phyloP scores from a whole-genome alignment of 2,113 vertebrate genomes.

The Limanda limanda region DNA sequence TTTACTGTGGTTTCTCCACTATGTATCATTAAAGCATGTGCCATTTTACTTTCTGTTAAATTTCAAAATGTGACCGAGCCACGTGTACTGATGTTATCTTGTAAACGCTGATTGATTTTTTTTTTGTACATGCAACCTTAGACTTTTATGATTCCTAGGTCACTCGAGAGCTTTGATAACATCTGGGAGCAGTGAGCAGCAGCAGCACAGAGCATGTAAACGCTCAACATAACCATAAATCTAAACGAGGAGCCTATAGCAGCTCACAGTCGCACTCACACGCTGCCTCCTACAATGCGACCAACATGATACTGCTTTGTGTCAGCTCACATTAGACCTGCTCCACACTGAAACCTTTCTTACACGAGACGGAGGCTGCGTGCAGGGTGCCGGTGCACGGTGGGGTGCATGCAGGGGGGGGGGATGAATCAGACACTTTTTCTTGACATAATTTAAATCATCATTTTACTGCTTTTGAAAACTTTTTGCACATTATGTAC shows the following conservation, averaged over 20 bases:
- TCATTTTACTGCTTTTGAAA: slow-evolving; percentile 96
- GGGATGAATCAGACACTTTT: slow-evolving; percentile 74
- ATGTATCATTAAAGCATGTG: neutral
- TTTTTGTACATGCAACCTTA: neutral
- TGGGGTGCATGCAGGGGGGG: neutral
- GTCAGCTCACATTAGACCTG: slow-evolving; percentile 65
- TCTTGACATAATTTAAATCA: slow-evolving; percentile 87
- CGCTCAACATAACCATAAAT: slow-evolving; percentile 57
- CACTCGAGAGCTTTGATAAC: slow-evolving; percentile 51
- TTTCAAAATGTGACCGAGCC: too few relatives aligned
- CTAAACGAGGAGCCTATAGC: slow-evolving; percentile 43
- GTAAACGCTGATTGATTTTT: neutral
- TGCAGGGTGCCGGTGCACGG: neutral
- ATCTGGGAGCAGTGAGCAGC: slow-evolving; percentile 52
- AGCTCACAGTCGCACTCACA: slow-evolving; percentile 48
- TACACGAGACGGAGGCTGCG: neutral
- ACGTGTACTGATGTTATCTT: too few relatives aligned
- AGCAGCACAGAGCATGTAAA: slow-evolving; percentile 37
- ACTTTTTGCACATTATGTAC: slow-evolving; percentile 93
- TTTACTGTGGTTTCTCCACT: neutral
- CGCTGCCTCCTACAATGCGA: slow-evolving; percentile 56
- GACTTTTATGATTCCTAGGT: neutral
- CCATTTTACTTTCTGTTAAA: neutral
- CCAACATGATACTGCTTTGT: slow-evolving; percentile 70
- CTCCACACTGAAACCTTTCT: slow-evolving; percentile 57